A percentile compares a stretch with the other conserved stretches of the same genome.
Evolutionary conservation across 2,888 invertebrate species (phyloP).

Genomic region (Drosophila robusta): DNA sequence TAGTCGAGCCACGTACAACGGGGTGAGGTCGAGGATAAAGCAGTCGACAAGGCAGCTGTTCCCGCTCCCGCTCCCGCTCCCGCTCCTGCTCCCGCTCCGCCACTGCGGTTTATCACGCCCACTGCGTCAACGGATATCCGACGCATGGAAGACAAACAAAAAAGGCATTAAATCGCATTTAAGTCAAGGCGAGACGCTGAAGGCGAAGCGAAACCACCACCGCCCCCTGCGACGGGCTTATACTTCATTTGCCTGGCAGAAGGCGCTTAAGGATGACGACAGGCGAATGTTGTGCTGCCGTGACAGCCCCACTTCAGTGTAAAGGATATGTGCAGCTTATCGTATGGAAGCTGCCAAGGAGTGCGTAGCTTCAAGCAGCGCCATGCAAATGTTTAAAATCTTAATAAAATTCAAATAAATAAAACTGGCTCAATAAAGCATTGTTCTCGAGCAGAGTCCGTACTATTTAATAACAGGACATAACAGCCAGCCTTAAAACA

Average conservation of each 20-base stretch:
- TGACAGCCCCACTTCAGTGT: slow-evolving; percentile 34
- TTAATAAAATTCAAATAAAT: slow-evolving; percentile 3
- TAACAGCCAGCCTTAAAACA: too few relatives aligned
- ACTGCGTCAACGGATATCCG: slow-evolving; percentile 76
- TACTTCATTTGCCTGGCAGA: slow-evolving; percentile 51
- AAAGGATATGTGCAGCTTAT: slow-evolving; percentile 48
- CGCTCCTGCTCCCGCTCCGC: slow-evolving; percentile 1
- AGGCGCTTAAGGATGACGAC: slow-evolving; percentile 33
- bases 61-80: not conserved
- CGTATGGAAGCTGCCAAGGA: slow-evolving; percentile 12
- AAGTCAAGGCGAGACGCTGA: slow-evolving; percentile 63
- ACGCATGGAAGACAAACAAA: slow-evolving; percentile 82
- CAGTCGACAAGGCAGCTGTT: slow-evolving; percentile 23
- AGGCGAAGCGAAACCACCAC: slow-evolving; percentile 33
- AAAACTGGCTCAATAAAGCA: too few relatives aligned
- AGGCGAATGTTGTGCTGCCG: slow-evolving; percentile 21
- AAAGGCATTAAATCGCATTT: slow-evolving; percentile 83
- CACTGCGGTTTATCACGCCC: slow-evolving; percentile 75
- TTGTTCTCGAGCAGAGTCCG: too few relatives aligned
- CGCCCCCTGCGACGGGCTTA: slow-evolving; percentile 36
- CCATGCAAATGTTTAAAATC: slow-evolving; percentile 5
- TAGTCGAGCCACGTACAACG: slow-evolving; percentile 3
- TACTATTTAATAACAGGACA: too few relatives aligned
- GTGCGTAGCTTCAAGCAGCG: not conserved
- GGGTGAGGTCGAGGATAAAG: slow-evolving; percentile 26